Evolutionary conservation across 1,140 invertebrate species (phyloP).

Genomic region (Cydia splendana): DNA sequence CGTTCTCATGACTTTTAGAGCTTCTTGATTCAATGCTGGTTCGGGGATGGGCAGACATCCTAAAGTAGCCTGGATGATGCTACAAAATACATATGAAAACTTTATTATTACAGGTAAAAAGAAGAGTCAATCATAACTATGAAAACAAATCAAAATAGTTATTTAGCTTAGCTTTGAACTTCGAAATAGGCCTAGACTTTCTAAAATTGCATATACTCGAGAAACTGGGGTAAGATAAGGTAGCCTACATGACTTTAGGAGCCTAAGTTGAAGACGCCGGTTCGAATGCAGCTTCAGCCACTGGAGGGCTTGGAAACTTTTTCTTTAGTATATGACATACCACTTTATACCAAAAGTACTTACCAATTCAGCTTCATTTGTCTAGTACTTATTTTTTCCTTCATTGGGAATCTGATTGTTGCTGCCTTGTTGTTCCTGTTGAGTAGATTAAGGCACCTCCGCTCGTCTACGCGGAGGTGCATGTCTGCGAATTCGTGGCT

Average conservation of each 20-base stretch:
- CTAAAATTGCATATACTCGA: too few relatives aligned
- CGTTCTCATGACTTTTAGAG: constrained; percentile 84
- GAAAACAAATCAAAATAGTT: too few relatives aligned
- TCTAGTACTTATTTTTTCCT: constrained; percentile 82
- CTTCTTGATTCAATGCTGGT: constrained; percentile 84
- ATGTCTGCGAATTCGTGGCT: constrained; percentile 83
- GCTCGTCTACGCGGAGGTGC: constrained; percentile 82
- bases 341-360: constrained; percentile 34
- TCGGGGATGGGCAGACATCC: constrained; percentile 86
- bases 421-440: constrained; percentile 81
- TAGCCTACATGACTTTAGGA: too few relatives aligned
- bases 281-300: too few relatives aligned
- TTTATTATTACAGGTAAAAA: neutral
- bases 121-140: too few relatives aligned
- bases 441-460: constrained; percentile 81
- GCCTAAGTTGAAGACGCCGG: too few relatives aligned
- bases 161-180: too few relatives aligned
- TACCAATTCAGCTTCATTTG: constrained; percentile 86
- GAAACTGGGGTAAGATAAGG: too few relatives aligned
- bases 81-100: constrained; percentile 61
- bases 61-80: constrained; percentile 87
- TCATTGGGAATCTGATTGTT: constrained; percentile 82
- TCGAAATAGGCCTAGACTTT: too few relatives aligned
- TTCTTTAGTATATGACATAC: too few relatives aligned
- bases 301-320: too few relatives aligned